A percentile compares a stretch with the other conserved stretches of the same genome.
These are phyloP conservation scores for Notothenia coriiceps DNA, from an alignment of 2,113 vertebrate species.

Conservation along the genomic window DNA sequence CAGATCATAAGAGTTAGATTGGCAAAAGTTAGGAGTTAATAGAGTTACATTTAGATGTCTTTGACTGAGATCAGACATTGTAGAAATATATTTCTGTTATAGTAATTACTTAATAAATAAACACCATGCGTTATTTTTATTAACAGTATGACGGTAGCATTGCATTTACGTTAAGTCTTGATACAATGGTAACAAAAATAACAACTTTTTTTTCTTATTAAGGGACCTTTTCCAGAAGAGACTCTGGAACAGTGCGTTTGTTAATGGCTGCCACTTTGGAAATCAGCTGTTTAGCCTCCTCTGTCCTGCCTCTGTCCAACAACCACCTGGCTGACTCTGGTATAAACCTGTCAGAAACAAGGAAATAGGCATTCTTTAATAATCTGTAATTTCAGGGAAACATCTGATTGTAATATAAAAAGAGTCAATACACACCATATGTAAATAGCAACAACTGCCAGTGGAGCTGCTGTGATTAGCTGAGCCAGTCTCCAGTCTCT, in stretches of 20 bases:
- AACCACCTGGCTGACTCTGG: slow-evolving; percentile 91
- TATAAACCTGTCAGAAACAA: slow-evolving; percentile 80
- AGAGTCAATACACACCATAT: slow-evolving; percentile 71
- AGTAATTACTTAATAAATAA: neutral
- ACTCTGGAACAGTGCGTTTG: slow-evolving; percentile 71
- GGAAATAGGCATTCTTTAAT: neutral
- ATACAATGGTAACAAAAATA: neutral
- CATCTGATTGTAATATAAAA: too few species aligned
- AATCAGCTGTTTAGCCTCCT: slow-evolving; percentile 84
- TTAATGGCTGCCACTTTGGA: slow-evolving; percentile 84
- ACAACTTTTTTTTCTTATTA: neutral
- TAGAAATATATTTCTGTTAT: neutral
- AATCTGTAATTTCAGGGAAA: too few species aligned
- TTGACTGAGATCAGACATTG: neutral
- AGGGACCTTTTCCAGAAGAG: slow-evolving; percentile 79
- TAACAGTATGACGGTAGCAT: neutral
- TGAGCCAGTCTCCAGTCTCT: slow-evolving; percentile 85
- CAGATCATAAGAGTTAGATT: neutral
- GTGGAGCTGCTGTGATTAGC: slow-evolving; percentile 55
- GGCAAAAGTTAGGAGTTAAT: neutral
- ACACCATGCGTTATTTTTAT: too few species aligned
- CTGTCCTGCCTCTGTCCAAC: slow-evolving; percentile 74
- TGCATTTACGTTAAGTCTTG: neutral
- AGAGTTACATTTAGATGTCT: neutral
- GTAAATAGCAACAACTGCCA: slow-evolving; percentile 71